Evolutionary conservation across 2,888 invertebrate genomes (phyloP).

Genomic region (Caenorhabditis plicata): DNA sequence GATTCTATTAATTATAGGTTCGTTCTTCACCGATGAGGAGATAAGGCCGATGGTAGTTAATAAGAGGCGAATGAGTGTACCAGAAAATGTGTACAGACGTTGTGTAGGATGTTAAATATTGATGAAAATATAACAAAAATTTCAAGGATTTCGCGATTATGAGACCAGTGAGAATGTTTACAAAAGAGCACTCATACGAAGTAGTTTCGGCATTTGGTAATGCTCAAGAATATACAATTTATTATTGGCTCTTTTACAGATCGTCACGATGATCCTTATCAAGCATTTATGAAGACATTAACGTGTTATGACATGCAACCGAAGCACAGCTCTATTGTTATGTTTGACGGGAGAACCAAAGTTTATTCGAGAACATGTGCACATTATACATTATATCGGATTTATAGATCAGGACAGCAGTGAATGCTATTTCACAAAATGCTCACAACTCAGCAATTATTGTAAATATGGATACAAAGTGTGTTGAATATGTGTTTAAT

Average conservation of each 20-base stretch:
- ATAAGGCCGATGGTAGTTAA: slow-evolving; percentile 28
- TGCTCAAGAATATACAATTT: not conserved
- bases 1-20: no score
- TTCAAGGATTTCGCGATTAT: slow-evolving; percentile 61
- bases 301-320: slow-evolving; percentile 61
- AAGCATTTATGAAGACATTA: slow-evolving; percentile 59
- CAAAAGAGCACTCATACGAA: slow-evolving; percentile 22
- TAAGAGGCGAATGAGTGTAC: slow-evolving; percentile 51
- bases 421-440: slow-evolving; percentile 48
- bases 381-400: not conserved
- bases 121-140: no score
- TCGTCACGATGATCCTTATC: slow-evolving; percentile 51
- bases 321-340: slow-evolving; percentile 52
- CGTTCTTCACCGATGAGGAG: slow-evolving; percentile 39
- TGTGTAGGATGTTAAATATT: slow-evolving; percentile 53
- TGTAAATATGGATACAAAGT: slow-evolving; percentile 31
- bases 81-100: slow-evolving; percentile 55
- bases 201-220: slow-evolving; percentile 30
- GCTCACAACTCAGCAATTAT: slow-evolving; percentile 51
- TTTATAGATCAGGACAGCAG: slow-evolving; percentile 53
- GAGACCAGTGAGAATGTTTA: slow-evolving; percentile 39
- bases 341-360: slow-evolving; percentile 51
- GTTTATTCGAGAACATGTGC: slow-evolving; percentile 1
- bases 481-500: slow-evolving; percentile 37
- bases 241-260: slow-evolving; percentile 19